phyloP scores from a whole-genome alignment of 2,888 invertebrate genomes.

The Megaustenia siamemsis region DNA sequence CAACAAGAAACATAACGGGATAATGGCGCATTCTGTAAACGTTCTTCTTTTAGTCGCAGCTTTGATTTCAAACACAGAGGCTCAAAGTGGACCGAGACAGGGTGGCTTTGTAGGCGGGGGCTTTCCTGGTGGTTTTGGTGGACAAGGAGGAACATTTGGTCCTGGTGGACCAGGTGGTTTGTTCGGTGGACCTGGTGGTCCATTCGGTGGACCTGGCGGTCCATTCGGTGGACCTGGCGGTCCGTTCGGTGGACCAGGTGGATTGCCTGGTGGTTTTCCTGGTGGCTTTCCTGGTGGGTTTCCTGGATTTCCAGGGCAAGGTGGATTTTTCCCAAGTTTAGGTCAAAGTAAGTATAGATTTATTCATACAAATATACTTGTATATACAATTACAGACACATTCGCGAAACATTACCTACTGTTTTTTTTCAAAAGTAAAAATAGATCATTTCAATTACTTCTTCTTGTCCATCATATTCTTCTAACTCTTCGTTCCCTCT shows the following conservation, averaged over 20 bases:
- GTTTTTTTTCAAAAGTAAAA: no score
- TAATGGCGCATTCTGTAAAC: neutral
- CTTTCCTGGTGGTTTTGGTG: no score
- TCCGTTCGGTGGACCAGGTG: no score
- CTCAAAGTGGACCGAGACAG: neutral
- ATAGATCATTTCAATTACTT: no score
- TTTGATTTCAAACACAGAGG: neutral
- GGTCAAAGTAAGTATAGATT: neutral
- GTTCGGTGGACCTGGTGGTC: neutral
- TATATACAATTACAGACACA: no score
- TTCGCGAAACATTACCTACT: no score
- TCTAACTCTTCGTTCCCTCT: no score
- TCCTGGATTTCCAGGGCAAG: neutral
- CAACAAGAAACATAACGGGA: neutral
- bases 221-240: no score
- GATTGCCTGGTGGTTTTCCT: neutral
- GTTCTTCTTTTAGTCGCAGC: conserved; percentile 29
- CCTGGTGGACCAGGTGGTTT: neutral
- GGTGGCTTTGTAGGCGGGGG: neutral
- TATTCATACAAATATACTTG: no score
- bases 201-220: neutral
- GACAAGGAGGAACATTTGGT: neutral
- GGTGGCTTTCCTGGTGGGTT: conserved; percentile 11
- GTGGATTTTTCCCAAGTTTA: neutral
- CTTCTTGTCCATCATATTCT: no score